Evolutionary conservation across 2,113 vertebrate genomes (phyloP).

Genomic region (Tachysurus fulvidraco): DNA sequence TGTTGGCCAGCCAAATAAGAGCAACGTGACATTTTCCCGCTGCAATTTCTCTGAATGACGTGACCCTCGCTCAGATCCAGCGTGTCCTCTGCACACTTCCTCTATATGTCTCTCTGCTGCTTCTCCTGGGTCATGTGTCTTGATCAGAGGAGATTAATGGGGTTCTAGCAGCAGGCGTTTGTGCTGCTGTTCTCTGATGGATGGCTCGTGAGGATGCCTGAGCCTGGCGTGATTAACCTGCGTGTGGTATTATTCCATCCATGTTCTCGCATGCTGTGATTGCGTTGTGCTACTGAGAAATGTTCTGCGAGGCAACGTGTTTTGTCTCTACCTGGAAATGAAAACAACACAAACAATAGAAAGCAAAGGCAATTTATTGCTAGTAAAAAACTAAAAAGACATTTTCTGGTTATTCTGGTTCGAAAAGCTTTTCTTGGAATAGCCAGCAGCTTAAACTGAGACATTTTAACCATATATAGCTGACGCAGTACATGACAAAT

Average conservation of each 20-base stretch:
- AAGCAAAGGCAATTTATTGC: neutral
- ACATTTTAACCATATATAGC: neutral
- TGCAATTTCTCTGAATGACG: constrained; percentile 24
- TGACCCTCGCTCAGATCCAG: constrained; percentile 21
- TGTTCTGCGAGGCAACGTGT: neutral
- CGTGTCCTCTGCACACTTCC: constrained; percentile 14
- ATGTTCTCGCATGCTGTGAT: constrained; percentile 7
- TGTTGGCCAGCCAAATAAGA: constrained; percentile 24
- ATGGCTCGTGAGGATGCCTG: constrained; percentile 14
- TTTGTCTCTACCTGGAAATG: constrained; percentile 18
- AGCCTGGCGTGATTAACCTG: constrained; percentile 36
- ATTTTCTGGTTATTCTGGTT: neutral
- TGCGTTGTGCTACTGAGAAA: neutral
- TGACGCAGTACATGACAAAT: too few relatives aligned
- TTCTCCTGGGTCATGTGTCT: constrained; percentile 35
- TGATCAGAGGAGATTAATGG: constrained; percentile 43
- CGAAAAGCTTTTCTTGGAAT: neutral
- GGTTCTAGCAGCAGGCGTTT: constrained; percentile 20
- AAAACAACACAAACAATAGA: neutral
- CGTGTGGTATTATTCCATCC: neutral
- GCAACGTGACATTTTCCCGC: neutral
- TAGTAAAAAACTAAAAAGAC: neutral
- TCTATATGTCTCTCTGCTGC: neutral
- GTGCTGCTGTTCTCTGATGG: constrained; percentile 29
- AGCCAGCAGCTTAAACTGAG: neutral